Conservation (phyloP, 2,888 invertebrate species). For the Octodonta nipae region DNA sequence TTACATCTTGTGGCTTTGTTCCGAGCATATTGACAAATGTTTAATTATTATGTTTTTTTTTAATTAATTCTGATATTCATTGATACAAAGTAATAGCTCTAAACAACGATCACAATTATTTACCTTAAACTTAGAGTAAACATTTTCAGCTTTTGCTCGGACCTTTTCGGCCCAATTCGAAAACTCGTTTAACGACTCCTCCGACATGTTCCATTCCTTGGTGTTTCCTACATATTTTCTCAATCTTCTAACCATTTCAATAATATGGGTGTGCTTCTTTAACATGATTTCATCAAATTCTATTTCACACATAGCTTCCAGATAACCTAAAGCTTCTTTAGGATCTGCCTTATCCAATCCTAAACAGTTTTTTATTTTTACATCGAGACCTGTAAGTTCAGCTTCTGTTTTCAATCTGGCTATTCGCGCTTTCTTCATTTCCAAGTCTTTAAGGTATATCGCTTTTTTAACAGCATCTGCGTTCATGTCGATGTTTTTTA, state of each 20-base stretch:
- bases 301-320: constrained; percentile 47
- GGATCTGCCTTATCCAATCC: constrained; percentile 45
- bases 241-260: constrained; percentile 63
- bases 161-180: constrained; percentile 55
- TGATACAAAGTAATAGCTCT: too few species aligned
- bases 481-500: constrained; percentile 47
- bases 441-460: constrained; percentile 40
- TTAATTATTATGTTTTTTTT: too few species aligned
- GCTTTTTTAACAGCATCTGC: constrained; percentile 45
- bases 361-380: constrained; percentile 52
- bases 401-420: constrained; percentile 48
- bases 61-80: too few species aligned
- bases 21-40: too few species aligned
- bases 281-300: constrained; percentile 60
- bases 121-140: constrained; percentile 45
- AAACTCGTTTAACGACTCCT: constrained; percentile 49
- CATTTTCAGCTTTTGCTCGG: constrained; percentile 51
- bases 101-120: too few species aligned
- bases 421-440: constrained; percentile 43
- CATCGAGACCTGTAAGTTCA: constrained; percentile 50
- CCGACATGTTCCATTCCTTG: constrained; percentile 54
- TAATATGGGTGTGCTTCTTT: constrained; percentile 64
- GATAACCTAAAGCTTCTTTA: constrained; percentile 52
- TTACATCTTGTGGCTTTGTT: too few species aligned
- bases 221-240: constrained; percentile 69